Conservation (phyloP, 37 sponge, comb jelly and placozoan genomes). For the Chondrosia reniformis region DNA sequence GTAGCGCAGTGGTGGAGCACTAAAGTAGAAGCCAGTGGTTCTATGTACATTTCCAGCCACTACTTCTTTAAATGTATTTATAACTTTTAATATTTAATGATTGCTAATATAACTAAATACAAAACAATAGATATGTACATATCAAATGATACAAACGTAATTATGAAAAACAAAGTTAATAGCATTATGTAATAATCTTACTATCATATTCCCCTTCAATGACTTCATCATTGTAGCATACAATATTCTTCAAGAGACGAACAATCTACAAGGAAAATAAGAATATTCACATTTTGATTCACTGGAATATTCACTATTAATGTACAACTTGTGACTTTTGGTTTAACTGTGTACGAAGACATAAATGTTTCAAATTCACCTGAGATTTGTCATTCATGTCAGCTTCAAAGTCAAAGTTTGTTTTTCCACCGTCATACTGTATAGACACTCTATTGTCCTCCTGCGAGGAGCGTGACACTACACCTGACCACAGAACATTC, state of each 20-base stretch:
- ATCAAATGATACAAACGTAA: too few relatives aligned
- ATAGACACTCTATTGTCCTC: neutral
- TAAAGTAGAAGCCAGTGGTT: too few relatives aligned
- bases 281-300: neutral
- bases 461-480: neutral
- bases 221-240: neutral
- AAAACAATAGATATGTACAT: too few relatives aligned
- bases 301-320: neutral
- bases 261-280: constrained; percentile 1
- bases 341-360: neutral
- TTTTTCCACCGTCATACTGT: neutral
- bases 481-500: neutral
- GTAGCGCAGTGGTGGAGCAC: too few relatives aligned
- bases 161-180: too few relatives aligned
- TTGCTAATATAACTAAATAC: too few relatives aligned
- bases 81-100: too few relatives aligned
- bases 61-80: too few relatives aligned
- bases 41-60: too few relatives aligned
- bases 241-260: neutral
- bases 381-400: constrained; percentile 13
- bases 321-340: neutral
- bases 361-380: neutral
- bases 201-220: neutral
- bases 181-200: too few relatives aligned
- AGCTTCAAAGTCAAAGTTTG: constrained; percentile 6